Conservation (phyloP, 2,888 invertebrate species). For the Drosophila mulleri region DNA sequence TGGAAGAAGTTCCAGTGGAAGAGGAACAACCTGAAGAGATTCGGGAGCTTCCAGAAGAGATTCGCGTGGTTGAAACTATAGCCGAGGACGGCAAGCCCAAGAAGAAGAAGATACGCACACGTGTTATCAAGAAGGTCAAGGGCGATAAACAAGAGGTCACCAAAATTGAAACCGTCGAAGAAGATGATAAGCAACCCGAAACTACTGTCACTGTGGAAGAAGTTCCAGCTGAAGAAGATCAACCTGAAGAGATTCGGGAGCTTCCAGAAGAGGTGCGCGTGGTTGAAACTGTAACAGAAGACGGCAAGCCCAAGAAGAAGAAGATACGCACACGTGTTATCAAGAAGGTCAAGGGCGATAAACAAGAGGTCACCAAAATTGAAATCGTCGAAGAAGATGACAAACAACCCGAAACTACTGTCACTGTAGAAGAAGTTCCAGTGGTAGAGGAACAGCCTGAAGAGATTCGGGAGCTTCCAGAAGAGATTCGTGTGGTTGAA, state of each 20-base stretch:
- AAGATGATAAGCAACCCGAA: slow-evolving; percentile 63
- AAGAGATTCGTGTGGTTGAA: slow-evolving; percentile 63
- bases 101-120: slow-evolving; percentile 64
- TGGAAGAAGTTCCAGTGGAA: slow-evolving; percentile 57
- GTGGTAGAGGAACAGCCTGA: slow-evolving; percentile 40
- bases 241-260: slow-evolving; percentile 42
- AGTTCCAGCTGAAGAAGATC: slow-evolving; percentile 41
- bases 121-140: slow-evolving; percentile 69
- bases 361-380: slow-evolving; percentile 66
- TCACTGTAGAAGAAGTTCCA: slow-evolving; percentile 63
- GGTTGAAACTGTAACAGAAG: slow-evolving; percentile 50
- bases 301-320: slow-evolving; percentile 52
- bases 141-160: slow-evolving; percentile 69
- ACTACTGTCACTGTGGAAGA: slow-evolving; percentile 63
- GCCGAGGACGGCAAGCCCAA: slow-evolving; percentile 60
- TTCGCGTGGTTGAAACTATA: slow-evolving; percentile 56
- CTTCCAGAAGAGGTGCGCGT: slow-evolving; percentile 65
- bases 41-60: slow-evolving; percentile 63
- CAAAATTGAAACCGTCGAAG: slow-evolving; percentile 70
- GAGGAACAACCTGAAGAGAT: slow-evolving; percentile 42
- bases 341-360: slow-evolving; percentile 67
- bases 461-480: slow-evolving; percentile 58
- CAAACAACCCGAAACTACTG: slow-evolving; percentile 54
- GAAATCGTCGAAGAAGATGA: slow-evolving; percentile 67
- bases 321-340: slow-evolving; percentile 70